These are phyloP conservation scores for Plagodis dolabraria DNA, from an alignment of 2,888 invertebrate species.

Conservation along the genomic window DNA sequence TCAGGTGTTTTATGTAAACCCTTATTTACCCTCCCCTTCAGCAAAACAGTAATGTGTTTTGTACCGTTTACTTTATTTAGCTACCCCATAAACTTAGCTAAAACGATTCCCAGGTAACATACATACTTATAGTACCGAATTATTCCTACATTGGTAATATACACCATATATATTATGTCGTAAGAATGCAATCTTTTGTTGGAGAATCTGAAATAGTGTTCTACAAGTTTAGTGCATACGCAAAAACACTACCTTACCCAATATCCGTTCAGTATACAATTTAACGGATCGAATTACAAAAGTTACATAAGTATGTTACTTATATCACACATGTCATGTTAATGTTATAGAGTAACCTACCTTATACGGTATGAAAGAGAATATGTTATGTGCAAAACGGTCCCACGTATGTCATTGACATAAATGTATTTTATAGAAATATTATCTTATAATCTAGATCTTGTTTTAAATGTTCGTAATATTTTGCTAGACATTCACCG, in stretches of 20 bases:
- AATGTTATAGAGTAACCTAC: slow-evolving; percentile 47
- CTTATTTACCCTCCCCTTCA: no score
- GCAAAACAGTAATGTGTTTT: no score
- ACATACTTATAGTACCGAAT: no score
- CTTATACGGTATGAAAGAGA: slow-evolving; percentile 42
- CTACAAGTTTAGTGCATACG: slow-evolving; percentile 14
- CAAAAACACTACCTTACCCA: slow-evolving; percentile 30
- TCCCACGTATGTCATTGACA: slow-evolving; percentile 49
- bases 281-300: slow-evolving; percentile 31
- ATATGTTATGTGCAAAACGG: slow-evolving; percentile 10
- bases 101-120: no score
- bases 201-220: neutral
- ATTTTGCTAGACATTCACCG: neutral
- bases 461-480: neutral
- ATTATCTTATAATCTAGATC: slow-evolving; percentile 25
- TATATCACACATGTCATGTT: slow-evolving; percentile 40
- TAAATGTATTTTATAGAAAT: slow-evolving; percentile 38
- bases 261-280: slow-evolving; percentile 42
- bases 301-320: slow-evolving; percentile 1
- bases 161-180: no score
- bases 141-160: neutral
- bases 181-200: no score
- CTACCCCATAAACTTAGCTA: no score
- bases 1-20: no score
- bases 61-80: no score